These are phyloP conservation scores for Heliconius hermathena DNA, from an alignment of 1,140 invertebrate genomes.

Conservation along the genomic window DNA sequence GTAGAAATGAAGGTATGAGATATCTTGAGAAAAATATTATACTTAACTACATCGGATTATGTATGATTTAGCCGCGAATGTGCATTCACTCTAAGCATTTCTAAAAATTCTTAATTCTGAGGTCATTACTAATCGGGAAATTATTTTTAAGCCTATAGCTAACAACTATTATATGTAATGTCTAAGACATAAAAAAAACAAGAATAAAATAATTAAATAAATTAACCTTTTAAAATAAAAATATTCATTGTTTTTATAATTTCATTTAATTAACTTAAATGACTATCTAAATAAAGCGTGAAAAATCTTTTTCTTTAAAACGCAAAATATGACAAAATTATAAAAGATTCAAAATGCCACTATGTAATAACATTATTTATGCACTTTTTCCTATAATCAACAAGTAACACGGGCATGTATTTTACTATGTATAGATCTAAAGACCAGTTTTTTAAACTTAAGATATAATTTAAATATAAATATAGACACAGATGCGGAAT, in stretches of 20 bases:
- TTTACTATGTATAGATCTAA: slow-evolving; percentile 33
- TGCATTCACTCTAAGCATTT: background rate
- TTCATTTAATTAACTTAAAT: background rate
- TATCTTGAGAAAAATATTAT: background rate
- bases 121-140: slow-evolving; percentile 27
- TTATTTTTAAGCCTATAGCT: slow-evolving; percentile 32
- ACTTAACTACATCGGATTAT: background rate
- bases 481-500: background rate
- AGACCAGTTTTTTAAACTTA: slow-evolving; percentile 29
- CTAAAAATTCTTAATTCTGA: slow-evolving; percentile 10
- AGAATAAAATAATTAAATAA: background rate
- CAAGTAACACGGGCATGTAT: slow-evolving; percentile 28
- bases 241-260: background rate
- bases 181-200: background rate
- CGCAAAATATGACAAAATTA: background rate
- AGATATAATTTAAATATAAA: background rate
- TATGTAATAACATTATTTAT: background rate
- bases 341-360: slow-evolving; percentile 4
- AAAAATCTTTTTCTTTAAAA: background rate
- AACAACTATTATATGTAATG: slow-evolving; percentile 19
- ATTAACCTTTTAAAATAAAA: background rate
- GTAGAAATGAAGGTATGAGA: background rate
- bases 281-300: background rate
- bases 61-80: background rate
- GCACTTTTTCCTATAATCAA: slow-evolving; percentile 7